Conservation (phyloP, 2,113 vertebrate species). For the Anoplopoma fimbria region DNA sequence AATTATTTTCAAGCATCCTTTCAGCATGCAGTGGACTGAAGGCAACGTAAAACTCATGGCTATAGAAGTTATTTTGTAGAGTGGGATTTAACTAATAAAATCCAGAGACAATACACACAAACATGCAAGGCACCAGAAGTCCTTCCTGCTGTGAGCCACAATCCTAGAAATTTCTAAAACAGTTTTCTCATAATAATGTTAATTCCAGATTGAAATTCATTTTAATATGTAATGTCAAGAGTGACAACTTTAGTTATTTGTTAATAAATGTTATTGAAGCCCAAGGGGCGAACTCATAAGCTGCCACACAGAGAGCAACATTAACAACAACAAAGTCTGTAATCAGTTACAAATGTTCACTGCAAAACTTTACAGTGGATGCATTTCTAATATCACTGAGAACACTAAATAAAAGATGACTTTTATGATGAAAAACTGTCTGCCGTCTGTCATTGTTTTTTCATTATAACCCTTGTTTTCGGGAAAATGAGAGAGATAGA, state of each 20-base stretch:
- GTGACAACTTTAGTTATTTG: slow-evolving; percentile 36
- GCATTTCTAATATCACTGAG: slow-evolving; percentile 6
- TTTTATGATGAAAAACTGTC: not conserved
- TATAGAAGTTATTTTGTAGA: not conserved
- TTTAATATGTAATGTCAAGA: slow-evolving; percentile 4
- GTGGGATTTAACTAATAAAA: not conserved
- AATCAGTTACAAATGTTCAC: slow-evolving; percentile 2
- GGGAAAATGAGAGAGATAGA: not conserved
- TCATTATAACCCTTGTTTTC: not conserved
- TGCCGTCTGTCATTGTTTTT: not conserved
- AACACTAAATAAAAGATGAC: not conserved
- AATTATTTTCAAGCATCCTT: not conserved
- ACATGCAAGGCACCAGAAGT: not conserved
- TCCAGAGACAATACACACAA: not conserved
- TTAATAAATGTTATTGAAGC: slow-evolving; percentile 42
- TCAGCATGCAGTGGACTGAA: not conserved
- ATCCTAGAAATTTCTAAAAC: not conserved
- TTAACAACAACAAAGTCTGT: slow-evolving; percentile 18
- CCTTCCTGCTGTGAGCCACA: slow-evolving; percentile 8
- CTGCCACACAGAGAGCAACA: not conserved
- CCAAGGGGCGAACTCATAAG: slow-evolving; percentile 27
- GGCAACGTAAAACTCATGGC: not conserved
- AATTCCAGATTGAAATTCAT: slow-evolving; percentile 8
- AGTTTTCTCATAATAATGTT: not conserved
- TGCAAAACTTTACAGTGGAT: not conserved